Conservation (phyloP, 2,113 vertebrate genomes). For the Jacana jacana region DNA sequence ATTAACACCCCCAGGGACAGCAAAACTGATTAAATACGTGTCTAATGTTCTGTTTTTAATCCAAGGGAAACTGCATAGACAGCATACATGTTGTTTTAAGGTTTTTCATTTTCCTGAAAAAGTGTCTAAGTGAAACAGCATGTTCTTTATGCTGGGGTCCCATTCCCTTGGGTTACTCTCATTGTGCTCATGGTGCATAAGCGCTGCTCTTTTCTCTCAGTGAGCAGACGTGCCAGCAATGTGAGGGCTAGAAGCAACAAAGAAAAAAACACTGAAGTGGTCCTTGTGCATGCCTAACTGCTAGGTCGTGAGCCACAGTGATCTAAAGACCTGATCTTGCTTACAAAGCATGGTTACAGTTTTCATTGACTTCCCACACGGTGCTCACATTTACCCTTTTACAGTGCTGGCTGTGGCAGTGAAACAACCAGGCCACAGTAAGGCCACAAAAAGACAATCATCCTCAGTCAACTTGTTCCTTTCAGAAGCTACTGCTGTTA, state of each 20-base stretch:
- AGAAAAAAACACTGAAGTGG: not conserved
- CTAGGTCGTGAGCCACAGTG: accelerated
- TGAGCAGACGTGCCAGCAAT: accelerated
- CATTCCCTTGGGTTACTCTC: not conserved
- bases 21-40: conserved; percentile 59
- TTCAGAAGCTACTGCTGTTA: not conserved
- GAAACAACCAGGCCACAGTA: not conserved
- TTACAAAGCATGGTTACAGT: not conserved
- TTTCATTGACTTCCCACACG: accelerated
- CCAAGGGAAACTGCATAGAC: conserved; percentile 6
- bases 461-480: not conserved
- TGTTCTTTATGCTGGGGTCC: conserved; percentile 36
- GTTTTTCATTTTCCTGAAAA: conserved; percentile 46
- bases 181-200: accelerated
- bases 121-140: conserved; percentile 41
- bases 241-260: not conserved
- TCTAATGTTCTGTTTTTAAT: conserved; percentile 61
- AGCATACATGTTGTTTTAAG: conserved; percentile 49
- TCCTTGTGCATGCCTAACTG: not conserved
- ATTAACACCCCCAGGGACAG: conserved; percentile 50
- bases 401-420: not conserved
- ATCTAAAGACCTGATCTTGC: not conserved
- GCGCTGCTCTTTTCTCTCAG: not conserved
- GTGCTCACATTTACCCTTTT: not conserved
- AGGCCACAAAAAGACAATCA: not conserved